Base-by-base conservation (phyloP, 1,140 invertebrate species). In the Tribolium madens region DNA sequence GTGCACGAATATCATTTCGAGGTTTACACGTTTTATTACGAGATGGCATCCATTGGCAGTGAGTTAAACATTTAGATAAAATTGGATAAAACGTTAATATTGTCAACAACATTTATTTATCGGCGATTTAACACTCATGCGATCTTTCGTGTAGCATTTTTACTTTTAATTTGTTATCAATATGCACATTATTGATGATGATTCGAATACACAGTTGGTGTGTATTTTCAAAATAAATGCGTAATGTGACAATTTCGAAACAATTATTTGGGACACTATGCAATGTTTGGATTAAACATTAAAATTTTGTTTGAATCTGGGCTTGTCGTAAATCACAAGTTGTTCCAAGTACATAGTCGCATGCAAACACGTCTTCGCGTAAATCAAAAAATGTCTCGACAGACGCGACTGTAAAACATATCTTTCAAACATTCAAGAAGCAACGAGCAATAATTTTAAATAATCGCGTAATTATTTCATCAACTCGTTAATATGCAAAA, bases 11-110 rank as follows among this genome's bases (percentile, higher is more conserved):
- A 17, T 84, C 83, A 10, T 84, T 84, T 71, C 82, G 83, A 26
- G 82, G 82, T 33, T 81, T 81, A 47, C 79, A 78, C 26, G 74
- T 72, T 68, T 75, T 84, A 68, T 79, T 84, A 71, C 79, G 79
- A 82, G 83, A 84, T 84, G 81, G 79, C 81, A 78, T 76, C 14
- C 75, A 80, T 33, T 80, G 80, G 77, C 83, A 84, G 83, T 84
- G 81, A 84, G 83, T 84, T 53, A 33, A 31, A 64, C 13, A 75
- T 79, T 74, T 80, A 53, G 33, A 42, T 33, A 52, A 73, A 73
- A 53, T 53, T 15, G 13, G 18, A 69, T 69, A 13, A 69, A 12
- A 46, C 9, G 13, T 36, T 13, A 64, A 64, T 64, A 36, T 12
- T 10, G 57, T 31, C 33, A 64, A 64, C 26, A 64, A 31, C 57